These are phyloP conservation scores for Antheraea assamensis DNA, from an alignment of 2,888 invertebrate species.

Conservation along the genomic window DNA sequence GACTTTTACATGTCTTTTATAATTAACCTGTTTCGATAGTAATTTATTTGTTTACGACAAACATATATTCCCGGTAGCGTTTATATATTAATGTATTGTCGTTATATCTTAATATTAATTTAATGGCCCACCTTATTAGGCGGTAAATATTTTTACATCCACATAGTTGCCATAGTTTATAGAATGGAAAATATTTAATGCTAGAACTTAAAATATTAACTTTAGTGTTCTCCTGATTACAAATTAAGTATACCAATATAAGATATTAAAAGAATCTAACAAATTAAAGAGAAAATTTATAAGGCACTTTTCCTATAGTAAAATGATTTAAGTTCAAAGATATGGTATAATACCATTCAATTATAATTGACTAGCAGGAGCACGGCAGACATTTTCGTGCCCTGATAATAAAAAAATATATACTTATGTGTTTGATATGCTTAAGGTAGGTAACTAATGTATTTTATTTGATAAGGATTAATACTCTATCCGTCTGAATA, in stretches of 20 bases:
- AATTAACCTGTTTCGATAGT: conserved; percentile 6
- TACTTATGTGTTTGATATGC: too few species aligned
- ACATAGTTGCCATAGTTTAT: too few species aligned
- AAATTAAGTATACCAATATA: background rate
- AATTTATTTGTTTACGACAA: conserved; percentile 1
- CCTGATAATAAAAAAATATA: too few species aligned
- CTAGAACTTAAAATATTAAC: background rate
- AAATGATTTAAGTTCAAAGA: background rate
- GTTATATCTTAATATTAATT: background rate
- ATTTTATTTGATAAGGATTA: too few species aligned
- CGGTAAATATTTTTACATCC: background rate
- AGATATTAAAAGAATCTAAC: background rate
- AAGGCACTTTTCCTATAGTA: background rate
- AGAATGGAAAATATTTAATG: background rate
- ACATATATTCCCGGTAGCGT: background rate
- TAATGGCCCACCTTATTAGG: too few species aligned
- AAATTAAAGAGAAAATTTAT: background rate
- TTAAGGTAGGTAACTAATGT: too few species aligned
- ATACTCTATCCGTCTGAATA: too few species aligned
- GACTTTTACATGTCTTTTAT: conserved; percentile 8
- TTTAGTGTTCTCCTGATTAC: background rate
- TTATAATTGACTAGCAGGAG: too few species aligned
- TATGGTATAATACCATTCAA: background rate
- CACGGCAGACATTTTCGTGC: too few species aligned
- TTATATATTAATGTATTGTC: background rate